Evolutionary conservation across 2,113 vertebrate genomes (phyloP), one percentile per base, ranked within the genome.

Genomic region (Mesitornis unicolor): DNA sequence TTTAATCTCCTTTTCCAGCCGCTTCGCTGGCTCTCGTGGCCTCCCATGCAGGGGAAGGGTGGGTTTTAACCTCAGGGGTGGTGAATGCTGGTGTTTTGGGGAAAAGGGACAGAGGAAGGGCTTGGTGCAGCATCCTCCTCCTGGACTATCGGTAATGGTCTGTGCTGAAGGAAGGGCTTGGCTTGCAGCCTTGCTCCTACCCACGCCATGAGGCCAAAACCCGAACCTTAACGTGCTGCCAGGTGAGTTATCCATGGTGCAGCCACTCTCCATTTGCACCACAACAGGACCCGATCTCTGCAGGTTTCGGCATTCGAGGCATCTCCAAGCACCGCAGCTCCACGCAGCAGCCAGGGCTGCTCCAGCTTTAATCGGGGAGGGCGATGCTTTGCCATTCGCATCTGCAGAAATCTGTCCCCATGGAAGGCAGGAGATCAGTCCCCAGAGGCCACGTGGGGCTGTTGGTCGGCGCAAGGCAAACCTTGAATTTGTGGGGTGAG

Each of bases 1-100:
- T 22, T 26, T 56, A 35, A 1, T 28, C 48, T 57, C 47, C 42
- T 17, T 33, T 65, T 10, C 26, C 25, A 3, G 43, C 4, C 7
- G 0, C 22, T 10, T 42, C 0, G 0, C 31, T 56, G 45, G 16
- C 33, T 77, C 42, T 29, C 3, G 0, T 16, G n/a, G 53, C 48
- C n/a, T 38, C 25, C 4, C 2, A 0, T 2, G 24, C 5, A 6
- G 36, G 1, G 15, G 50, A 31, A 40, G 16, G 45, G 68, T n/a
- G 63, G 71, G 67, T n/a, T n/a, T n/a, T n/a, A n/a, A n/a, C n/a
- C n/a, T n/a, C n/a, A n/a, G n/a, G n/a, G n/a, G n/a, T n/a, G n/a
- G n/a, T n/a, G n/a, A n/a, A n/a, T n/a, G n/a, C n/a, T n/a, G n/a
- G n/a, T n/a, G n/a, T n/a, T n/a, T n/a, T n/a, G n/a, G n/a, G n/a